Conservation (phyloP, 2,113 vertebrate species). For the Pseudorectes ferrugineus region DNA sequence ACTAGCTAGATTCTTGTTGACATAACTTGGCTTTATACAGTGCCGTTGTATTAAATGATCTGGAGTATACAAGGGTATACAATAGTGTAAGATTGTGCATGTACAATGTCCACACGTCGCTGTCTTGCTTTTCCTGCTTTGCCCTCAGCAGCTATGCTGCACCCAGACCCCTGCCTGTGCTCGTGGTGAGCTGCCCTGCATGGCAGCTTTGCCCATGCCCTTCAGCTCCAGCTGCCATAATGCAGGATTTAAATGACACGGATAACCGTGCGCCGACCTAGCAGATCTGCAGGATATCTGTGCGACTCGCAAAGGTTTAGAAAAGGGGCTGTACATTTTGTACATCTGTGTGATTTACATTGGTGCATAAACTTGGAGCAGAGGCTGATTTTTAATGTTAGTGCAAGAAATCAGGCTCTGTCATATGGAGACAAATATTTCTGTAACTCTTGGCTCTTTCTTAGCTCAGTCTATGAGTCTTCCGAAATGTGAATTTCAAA, state of each 20-base stretch:
- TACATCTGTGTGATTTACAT: background rate
- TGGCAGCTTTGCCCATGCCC: background rate
- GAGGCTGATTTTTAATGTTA: background rate
- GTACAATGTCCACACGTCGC: accelerated
- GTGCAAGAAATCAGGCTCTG: background rate
- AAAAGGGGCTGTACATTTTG: background rate
- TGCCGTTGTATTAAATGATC: background rate
- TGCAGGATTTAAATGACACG: accelerated
- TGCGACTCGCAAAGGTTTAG: background rate
- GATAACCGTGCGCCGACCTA: background rate
- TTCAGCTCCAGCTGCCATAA: background rate
- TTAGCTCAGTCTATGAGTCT: background rate
- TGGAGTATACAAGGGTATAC: no score
- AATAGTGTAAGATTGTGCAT: background rate
- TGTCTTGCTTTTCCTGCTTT: background rate
- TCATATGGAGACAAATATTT: background rate
- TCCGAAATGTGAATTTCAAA: background rate
- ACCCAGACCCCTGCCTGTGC: background rate
- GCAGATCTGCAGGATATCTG: background rate
- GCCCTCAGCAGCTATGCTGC: accelerated
- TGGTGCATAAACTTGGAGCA: background rate
- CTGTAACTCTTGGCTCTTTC: background rate
- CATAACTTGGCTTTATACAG: background rate
- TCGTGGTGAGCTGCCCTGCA: accelerated
- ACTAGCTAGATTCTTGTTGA: background rate